These are phyloP conservation scores for Clarias fuscus DNA, from an alignment of 2,797 vertebrate genomes.

Conservation along the genomic window DNA sequence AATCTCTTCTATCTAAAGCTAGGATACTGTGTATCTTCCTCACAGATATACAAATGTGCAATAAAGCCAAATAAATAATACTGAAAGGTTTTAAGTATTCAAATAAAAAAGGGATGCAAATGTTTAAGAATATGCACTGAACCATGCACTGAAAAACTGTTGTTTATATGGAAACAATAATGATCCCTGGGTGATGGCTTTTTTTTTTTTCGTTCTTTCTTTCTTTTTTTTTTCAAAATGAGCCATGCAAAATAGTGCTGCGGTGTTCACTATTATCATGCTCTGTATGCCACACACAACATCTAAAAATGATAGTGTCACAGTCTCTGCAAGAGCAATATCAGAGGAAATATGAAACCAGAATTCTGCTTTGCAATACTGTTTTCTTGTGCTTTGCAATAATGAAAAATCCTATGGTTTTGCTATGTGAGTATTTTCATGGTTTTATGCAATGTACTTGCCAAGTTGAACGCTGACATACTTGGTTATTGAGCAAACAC, in stretches of 20 bases:
- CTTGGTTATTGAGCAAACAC: neutral
- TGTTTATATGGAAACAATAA: neutral
- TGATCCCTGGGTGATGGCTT: neutral
- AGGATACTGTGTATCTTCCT: conserved; percentile 20
- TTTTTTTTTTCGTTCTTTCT: neutral
- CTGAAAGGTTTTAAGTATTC: neutral
- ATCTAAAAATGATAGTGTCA: neutral
- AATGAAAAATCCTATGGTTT: neutral
- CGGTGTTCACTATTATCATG: conserved; percentile 27
- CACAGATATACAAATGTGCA: conserved; percentile 1
- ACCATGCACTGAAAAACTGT: conserved; percentile 11
- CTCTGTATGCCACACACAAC: conserved; percentile 3
- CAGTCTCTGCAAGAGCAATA: conserved; percentile 23
- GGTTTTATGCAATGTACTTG: neutral
- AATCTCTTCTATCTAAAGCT: conserved; percentile 49
- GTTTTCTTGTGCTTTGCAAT: neutral
- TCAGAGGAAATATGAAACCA: neutral
- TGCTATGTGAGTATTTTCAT: neutral
- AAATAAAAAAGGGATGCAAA: neutral
- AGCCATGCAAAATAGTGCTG: conserved; percentile 18
- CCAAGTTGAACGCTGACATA: neutral
- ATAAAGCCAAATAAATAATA: neutral
- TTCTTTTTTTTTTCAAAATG: neutral
- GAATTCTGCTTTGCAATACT: neutral
- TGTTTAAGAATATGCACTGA: conserved; percentile 23